Conservation (phyloP, 2,888 invertebrate genomes). For the Epistrophe eligans region DNA sequence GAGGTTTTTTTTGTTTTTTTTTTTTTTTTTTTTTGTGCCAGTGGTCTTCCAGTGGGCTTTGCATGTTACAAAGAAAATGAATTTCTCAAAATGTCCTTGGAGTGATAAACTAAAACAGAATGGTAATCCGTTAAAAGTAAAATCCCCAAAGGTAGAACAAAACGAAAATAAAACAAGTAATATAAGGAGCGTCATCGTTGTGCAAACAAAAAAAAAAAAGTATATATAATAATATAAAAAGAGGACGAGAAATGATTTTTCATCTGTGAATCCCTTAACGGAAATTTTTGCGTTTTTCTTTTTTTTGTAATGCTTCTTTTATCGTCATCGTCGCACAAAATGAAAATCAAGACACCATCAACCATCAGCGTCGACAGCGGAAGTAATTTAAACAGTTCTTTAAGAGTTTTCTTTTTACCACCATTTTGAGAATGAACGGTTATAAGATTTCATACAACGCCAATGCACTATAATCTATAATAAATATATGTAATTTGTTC, state of each 20-base stretch:
- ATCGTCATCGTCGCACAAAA: slow-evolving; percentile 51
- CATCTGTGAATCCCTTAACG: slow-evolving; percentile 64
- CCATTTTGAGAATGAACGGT: slow-evolving; percentile 5
- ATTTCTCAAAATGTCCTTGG: slow-evolving; percentile 59
- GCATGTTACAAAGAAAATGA: slow-evolving; percentile 56
- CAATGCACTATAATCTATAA: too few relatives aligned
- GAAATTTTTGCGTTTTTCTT: slow-evolving; percentile 32
- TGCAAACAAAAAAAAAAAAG: neutral
- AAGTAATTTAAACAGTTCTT: slow-evolving; percentile 69
- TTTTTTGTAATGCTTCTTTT: slow-evolving; percentile 5
- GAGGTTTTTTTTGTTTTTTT: slow-evolving; percentile 20
- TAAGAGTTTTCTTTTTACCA: slow-evolving; percentile 58
- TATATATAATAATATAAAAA: neutral
- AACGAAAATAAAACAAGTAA: slow-evolving; percentile 24
- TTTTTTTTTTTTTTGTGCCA: slow-evolving; percentile 17
- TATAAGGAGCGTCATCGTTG: slow-evolving; percentile 26
- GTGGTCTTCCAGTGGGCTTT: slow-evolving; percentile 42
- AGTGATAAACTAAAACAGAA: slow-evolving; percentile 57
- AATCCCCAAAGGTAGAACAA: slow-evolving; percentile 62
- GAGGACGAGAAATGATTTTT: slow-evolving; percentile 44
- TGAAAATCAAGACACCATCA: slow-evolving; percentile 65
- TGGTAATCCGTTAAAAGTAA: slow-evolving; percentile 68
- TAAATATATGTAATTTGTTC: too few relatives aligned
- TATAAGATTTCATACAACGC: neutral
- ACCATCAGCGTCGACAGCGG: slow-evolving; percentile 32